A percentile compares a stretch with the other conserved stretches of the same genome.
Conservation (phyloP, 2,888 invertebrate species). For the Branchipolynoe longqiensis region DNA sequence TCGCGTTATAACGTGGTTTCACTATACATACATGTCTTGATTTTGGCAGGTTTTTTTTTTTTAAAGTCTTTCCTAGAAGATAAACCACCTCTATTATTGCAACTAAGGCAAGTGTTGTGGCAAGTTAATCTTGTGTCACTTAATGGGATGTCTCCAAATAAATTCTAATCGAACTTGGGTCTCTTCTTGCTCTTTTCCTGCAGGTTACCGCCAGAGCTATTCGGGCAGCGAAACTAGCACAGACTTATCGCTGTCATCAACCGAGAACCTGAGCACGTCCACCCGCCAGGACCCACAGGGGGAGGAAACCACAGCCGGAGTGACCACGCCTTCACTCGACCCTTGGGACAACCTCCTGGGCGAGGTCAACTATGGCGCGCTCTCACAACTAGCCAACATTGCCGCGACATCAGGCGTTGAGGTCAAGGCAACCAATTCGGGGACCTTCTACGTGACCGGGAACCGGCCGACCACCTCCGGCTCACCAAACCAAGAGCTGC, state of each 20-base stretch:
- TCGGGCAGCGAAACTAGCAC: constrained; percentile 91
- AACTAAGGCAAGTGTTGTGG: too few species aligned
- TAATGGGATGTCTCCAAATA: too few species aligned
- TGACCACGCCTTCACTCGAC: constrained; percentile 46
- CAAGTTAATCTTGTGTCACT: too few species aligned
- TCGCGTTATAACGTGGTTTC: too few species aligned
- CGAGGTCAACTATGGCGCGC: constrained; percentile 81
- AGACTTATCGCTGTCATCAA: constrained; percentile 91
- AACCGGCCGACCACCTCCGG: constrained; percentile 52
- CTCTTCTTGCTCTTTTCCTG: too few species aligned
- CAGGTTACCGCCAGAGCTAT: constrained; percentile 89
- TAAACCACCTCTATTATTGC: too few species aligned
- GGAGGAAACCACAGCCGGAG: constrained; percentile 86
- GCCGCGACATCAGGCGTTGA: constrained; percentile 68
- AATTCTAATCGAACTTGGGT: too few species aligned
- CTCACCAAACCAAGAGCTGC: constrained; percentile 52
- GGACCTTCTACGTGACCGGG: constrained; percentile 65
- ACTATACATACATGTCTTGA: too few species aligned
- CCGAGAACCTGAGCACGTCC: constrained; percentile 88
- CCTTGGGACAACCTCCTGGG: constrained; percentile 61
- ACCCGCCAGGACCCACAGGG: constrained; percentile 93
- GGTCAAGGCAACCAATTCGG: constrained; percentile 61
- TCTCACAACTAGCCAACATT: constrained; percentile 75
- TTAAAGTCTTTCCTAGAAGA: too few species aligned
- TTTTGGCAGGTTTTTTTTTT: too few species aligned